These are phyloP conservation scores for Gymnosoma rotundatum DNA, from an alignment of 2,888 invertebrate genomes.

Conservation along the genomic window DNA sequence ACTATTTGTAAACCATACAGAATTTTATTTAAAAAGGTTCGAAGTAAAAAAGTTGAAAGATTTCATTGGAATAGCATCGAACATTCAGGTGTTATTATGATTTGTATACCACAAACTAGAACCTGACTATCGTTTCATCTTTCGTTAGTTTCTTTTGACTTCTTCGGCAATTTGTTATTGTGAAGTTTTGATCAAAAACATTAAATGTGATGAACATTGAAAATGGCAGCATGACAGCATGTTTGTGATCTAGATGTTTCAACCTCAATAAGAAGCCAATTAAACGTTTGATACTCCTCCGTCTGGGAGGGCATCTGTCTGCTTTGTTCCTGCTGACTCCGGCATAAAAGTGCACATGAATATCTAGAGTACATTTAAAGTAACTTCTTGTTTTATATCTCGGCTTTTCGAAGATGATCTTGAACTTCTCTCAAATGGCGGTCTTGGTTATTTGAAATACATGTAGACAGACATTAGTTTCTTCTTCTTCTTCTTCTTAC, in stretches of 20 bases:
- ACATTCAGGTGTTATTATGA: constrained; percentile 65
- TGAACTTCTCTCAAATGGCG: constrained; percentile 7
- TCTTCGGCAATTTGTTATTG: constrained; percentile 48
- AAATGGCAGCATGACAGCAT: constrained; percentile 6
- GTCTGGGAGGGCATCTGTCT: constrained; percentile 34
- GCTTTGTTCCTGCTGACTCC: background rate
- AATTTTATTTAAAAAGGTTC: constrained; percentile 2
- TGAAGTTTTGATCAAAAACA: constrained; percentile 22
- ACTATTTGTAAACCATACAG: constrained; percentile 24
- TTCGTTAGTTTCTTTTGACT: background rate
- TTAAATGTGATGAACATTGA: background rate
- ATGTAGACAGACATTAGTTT: background rate
- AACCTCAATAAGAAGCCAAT: constrained; percentile 26
- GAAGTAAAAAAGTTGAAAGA: constrained; percentile 31
- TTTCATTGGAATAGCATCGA: constrained; percentile 51
- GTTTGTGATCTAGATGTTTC: constrained; percentile 39
- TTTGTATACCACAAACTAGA: constrained; percentile 41
- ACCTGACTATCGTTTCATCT: background rate
- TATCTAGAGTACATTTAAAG: background rate
- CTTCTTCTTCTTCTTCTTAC: background rate
- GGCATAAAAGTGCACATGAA: background rate
- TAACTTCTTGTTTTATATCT: background rate
- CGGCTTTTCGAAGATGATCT: constrained; percentile 12
- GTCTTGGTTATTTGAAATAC: constrained; percentile 1
- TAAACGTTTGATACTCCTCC: constrained; percentile 52